Evolutionary conservation across 2,113 vertebrate genomes (phyloP).

Genomic region (Cyprinodon tularosa): DNA sequence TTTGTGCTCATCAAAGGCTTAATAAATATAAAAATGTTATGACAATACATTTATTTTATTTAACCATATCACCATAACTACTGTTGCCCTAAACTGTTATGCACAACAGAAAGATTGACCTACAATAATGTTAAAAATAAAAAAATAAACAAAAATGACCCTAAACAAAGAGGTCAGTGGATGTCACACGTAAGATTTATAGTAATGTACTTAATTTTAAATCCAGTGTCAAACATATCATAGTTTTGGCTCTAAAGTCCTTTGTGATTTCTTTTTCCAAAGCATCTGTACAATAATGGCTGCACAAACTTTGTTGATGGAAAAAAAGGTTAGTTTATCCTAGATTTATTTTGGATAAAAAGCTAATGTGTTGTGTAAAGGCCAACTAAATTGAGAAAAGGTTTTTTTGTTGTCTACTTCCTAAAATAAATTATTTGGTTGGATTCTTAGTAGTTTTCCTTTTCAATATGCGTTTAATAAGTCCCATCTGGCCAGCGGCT

Average conservation of each 20-base stretch:
- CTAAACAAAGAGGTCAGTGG: not conserved
- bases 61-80: not conserved
- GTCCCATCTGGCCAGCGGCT: constrained; percentile 65
- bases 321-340: constrained; percentile 19
- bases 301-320: constrained; percentile 33
- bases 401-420: constrained; percentile 12
- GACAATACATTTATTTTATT: not conserved
- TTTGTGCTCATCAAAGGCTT: not conserved
- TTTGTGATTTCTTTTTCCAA: not conserved
- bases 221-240: not conserved
- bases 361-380: constrained; percentile 32
- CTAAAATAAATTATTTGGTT: constrained; percentile 42
- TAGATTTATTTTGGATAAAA: constrained; percentile 54
- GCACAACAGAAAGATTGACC: not conserved
- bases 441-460: constrained; percentile 38
- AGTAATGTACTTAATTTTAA: not conserved
- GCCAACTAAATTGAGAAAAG: constrained; percentile 1
- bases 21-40: not conserved
- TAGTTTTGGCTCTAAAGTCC: not conserved
- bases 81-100: not conserved
- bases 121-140: not conserved
- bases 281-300: constrained; percentile 2
- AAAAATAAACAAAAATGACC: not conserved
- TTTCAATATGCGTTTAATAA: constrained; percentile 41
- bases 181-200: no score